These are phyloP conservation scores for Apis dorsata DNA, from an alignment of 1,140 invertebrate species.

Conservation along the genomic window DNA sequence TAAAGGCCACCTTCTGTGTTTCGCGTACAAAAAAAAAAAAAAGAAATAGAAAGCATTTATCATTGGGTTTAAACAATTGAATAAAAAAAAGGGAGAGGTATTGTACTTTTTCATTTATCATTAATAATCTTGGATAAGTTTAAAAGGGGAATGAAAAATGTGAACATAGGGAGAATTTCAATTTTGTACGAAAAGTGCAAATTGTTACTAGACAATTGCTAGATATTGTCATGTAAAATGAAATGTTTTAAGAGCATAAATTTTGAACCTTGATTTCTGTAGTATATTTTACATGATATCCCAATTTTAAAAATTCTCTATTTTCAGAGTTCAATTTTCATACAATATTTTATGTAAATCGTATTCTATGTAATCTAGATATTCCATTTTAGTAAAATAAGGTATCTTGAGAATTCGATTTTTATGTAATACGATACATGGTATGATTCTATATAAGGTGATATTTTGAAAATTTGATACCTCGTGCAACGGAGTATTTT, in stretches of 20 bases:
- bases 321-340: too few relatives aligned
- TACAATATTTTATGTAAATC: too few relatives aligned
- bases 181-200: too few relatives aligned
- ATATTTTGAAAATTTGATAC: not conserved
- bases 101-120: too few relatives aligned
- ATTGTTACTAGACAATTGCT: too few relatives aligned
- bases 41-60: not conserved
- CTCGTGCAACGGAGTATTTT: not conserved
- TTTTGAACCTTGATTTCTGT: too few relatives aligned
- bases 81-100: not conserved
- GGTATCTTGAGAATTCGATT: not conserved
- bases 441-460: not conserved
- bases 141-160: accelerated
- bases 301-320: too few relatives aligned
- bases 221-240: too few relatives aligned
- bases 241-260: too few relatives aligned
- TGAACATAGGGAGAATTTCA: too few relatives aligned
- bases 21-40: not conserved
- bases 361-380: too few relatives aligned
- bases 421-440: not conserved
- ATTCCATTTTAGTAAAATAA: not conserved
- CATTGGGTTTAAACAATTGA: not conserved
- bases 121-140: not conserved
- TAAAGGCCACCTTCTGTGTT: constrained; percentile 60
- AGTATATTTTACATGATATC: too few relatives aligned